Evolutionary conservation across 1,140 invertebrate species (phyloP), one percentile per base, ranked within the genome.

Genomic region (Saccostrea cuccullata): DNA sequence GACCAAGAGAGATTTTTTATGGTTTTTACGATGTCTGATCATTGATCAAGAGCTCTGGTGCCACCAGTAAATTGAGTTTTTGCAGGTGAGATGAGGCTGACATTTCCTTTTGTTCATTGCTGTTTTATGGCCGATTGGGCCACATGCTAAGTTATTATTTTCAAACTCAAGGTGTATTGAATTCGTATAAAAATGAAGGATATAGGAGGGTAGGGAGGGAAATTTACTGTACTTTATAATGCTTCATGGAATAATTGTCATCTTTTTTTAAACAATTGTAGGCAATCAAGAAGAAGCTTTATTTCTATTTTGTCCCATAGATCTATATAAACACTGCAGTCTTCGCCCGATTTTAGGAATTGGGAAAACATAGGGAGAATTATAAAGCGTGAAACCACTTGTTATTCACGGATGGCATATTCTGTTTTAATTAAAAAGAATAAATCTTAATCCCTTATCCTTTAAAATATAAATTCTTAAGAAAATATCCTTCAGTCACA

Each of bases 111-210:
- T 30, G 26, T 77, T 77, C 70, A 77, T 77, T 26, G 70, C 30
- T 26, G 15, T 77, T 77, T 77, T 77, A 77, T 77, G 70, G 26
- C 26, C 26, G 70, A 26, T 13, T 77, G 30, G 70, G 26, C 70
- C 70, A 77, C 70, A 77, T 77, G 70, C 70, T 30, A 77, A 77
- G 70, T 26, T 77, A 77, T 77, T 36, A 77, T 77, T 77, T 77
- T 77, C 70, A 23, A 77, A 77, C 70, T 77, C 26, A 15, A 36
- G 23, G 70, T 77, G 23, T 30, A 77, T 77, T 11, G 70, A 77
- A 77, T 13, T 26, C 30, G 13, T 77, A 30, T 30, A 36, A 77
- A 77, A 77, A 77, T 77, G 23, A 36, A 47, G 47, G 70, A 36
- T 77, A 36, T 30, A 15, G 26, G 26, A 30, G 13, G 23, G 23